Conservation (phyloP, 2,888 invertebrate species). For the Athetis lepigone region DNA sequence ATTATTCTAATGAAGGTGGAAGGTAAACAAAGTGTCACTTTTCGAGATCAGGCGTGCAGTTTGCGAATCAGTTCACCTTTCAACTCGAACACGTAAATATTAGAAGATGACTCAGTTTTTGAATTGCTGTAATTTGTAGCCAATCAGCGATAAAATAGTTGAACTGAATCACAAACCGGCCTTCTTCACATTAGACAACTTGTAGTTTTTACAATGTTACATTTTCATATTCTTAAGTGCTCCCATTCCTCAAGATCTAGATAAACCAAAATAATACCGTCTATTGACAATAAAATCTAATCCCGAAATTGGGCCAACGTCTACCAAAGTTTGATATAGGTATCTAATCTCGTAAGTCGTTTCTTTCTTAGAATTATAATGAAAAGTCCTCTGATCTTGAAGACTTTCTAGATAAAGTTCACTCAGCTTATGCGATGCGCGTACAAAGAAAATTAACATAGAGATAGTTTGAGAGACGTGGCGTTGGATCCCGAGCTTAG, state of each 20-base stretch:
- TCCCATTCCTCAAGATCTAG: neutral
- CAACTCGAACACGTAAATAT: no score
- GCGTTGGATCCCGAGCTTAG: neutral
- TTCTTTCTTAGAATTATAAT: constrained; percentile 47
- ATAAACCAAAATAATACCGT: neutral
- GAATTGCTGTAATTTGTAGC: no score
- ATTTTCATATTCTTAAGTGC: neutral
- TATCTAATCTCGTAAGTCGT: constrained; percentile 27
- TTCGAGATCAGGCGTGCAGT: no score
- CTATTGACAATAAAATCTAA: constrained; percentile 9
- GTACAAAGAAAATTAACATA: constrained; percentile 54
- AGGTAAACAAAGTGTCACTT: no score
- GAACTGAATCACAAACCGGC: no score
- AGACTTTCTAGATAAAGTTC: constrained; percentile 34
- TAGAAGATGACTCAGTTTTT: no score
- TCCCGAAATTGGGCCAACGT: neutral
- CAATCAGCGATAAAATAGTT: no score
- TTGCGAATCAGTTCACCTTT: no score
- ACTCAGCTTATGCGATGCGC: constrained; percentile 49
- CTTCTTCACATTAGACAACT: no score
- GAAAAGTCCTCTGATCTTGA: constrained; percentile 32
- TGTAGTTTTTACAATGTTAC: no score
- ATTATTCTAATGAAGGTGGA: no score
- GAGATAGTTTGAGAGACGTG: constrained; percentile 53
- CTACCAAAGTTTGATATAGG: constrained; percentile 5